Base-by-base conservation (phyloP, 92 coral and sea anemone species). In the Isaurus tuberculatus region DNA sequence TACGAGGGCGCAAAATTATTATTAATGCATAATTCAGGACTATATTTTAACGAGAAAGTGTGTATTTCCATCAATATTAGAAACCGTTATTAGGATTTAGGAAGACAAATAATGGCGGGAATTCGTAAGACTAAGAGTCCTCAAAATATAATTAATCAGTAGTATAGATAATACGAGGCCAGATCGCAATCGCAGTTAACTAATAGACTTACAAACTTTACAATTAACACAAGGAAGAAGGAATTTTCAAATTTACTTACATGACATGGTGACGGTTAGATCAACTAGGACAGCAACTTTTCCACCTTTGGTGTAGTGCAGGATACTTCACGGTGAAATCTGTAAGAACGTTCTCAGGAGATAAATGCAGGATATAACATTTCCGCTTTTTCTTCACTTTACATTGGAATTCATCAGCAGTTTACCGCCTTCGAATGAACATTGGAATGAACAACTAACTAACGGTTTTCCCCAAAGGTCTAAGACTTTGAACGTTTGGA, bases 321-420 rank as follows among this genome's bases (percentile, higher is more conserved):
- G 36, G 25, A 19, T 15, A 48, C 28, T 51, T 31, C 31, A 10
- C 46, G 19, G n/a, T 16, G 43, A 40, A 31, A 44, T 27, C 2
- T 16, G 27, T 2, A 10, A 20, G 7, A 22, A 31, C 19, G 23
- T 27, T 73, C 22, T 48, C 64, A 42, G 23, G 37, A 73, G 19
- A 48, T 48, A 13, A 73, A 70, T 53, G 5, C 49, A 75, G 25
- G n/a, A 8, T 4, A 15, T 0, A 32, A 65, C 19, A 22, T 25
- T 36, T n/a, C n/a, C n/a, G 70, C 34, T 37, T 36, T 36, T 60
- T 58, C 51, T 9, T 19, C 82, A 77, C 58, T 65, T 23, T 77
- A 37, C 82, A 55, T 60, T 34, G 82, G 69, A 77, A 77, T 77
- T 58, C 25, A n/a, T n/a, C n/a, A 36, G 11, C 58, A 19, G 82